Conservation (phyloP, 2,113 vertebrate species). For the Peromyscus californicus region DNA sequence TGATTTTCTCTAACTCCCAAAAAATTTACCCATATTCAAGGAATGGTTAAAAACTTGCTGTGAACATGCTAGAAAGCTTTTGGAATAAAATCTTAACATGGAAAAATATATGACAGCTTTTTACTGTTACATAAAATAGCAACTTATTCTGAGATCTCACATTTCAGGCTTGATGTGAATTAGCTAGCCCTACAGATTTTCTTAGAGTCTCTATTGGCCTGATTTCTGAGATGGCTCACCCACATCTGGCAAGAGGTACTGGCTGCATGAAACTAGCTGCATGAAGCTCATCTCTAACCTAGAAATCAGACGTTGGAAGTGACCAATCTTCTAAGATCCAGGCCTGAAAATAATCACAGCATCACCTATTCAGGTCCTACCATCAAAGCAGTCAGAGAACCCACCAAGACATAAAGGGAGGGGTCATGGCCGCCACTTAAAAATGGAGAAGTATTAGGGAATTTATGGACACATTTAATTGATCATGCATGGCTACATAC, state of each 20-base stretch:
- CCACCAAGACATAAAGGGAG: background rate
- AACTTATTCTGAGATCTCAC: background rate
- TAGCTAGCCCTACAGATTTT: background rate
- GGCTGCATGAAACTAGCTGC: background rate
- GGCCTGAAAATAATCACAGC: background rate
- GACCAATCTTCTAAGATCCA: background rate
- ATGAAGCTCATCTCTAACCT: background rate
- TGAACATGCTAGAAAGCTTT: background rate
- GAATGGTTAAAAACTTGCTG: background rate
- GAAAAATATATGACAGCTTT: background rate
- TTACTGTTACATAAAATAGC: slow-evolving; percentile 36
- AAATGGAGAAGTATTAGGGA: background rate
- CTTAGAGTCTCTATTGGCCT: background rate
- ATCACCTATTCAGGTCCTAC: background rate
- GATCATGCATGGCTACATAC: background rate
- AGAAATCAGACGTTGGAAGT: background rate
- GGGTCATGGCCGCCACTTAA: background rate
- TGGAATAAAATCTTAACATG: slow-evolving; percentile 10
- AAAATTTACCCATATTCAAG: background rate
- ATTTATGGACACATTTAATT: background rate
- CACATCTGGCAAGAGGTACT: background rate
- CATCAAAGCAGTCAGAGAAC: background rate
- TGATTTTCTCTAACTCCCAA: background rate
- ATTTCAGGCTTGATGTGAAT: slow-evolving; percentile 19
- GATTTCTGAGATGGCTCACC: background rate